Conservation (phyloP, 2,888 invertebrate species). For the Stegana nigrithorax region DNA sequence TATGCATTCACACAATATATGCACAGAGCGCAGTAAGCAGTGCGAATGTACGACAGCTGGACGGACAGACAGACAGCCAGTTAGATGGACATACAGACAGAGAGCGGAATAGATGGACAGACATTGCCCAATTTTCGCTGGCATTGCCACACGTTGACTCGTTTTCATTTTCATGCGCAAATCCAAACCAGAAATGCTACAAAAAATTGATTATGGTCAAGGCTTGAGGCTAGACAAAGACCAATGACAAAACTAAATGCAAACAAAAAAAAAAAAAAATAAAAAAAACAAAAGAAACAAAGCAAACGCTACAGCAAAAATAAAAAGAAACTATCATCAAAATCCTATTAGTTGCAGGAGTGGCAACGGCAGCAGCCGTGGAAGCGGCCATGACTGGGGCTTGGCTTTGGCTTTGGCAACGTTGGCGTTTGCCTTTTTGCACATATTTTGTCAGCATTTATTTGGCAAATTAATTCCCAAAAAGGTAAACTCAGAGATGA, state of each 20-base stretch:
- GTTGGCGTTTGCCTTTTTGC: conserved; percentile 29
- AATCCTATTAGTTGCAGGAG: conserved; percentile 61
- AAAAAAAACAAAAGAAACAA: conserved; percentile 23
- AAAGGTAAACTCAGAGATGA: conserved; percentile 60
- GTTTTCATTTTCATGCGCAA: conserved; percentile 34
- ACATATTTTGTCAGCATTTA: conserved; percentile 56
- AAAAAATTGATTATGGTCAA: conserved; percentile 31
- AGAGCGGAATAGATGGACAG: conserved; percentile 40
- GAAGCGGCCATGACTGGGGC: too few species aligned
- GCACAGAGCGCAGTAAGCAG: too few species aligned
- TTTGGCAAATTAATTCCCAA: conserved; percentile 61
- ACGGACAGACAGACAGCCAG: too few species aligned
- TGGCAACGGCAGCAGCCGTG: not conserved
- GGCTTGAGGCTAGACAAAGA: conserved; percentile 27
- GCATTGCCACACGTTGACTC: too few species aligned
- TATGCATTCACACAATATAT: not conserved
- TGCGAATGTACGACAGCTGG: too few species aligned
- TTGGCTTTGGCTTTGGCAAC: not conserved
- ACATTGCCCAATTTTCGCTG: conserved; percentile 52
- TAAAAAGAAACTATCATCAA: conserved; percentile 57
- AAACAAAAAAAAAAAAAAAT: conserved; percentile 18
- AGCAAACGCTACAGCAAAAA: conserved; percentile 28
- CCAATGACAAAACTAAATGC: conserved; percentile 29
- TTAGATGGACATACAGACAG: too few species aligned
- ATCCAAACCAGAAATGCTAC: conserved; percentile 19